Conservation (phyloP, 2,797 vertebrate genomes). For the Danio tinwini region DNA sequence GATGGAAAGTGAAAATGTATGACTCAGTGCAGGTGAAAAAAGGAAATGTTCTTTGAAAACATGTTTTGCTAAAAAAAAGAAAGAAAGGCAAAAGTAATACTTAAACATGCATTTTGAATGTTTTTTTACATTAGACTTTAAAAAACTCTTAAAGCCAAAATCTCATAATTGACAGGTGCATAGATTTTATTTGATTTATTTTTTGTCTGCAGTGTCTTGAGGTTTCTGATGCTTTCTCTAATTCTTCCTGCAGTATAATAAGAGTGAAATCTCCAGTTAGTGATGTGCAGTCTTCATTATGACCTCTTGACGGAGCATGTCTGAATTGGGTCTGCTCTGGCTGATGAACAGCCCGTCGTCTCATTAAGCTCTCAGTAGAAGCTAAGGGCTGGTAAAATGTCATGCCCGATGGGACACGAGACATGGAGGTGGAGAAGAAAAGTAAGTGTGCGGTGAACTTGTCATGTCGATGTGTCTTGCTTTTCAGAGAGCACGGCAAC, state of each 20-base stretch:
- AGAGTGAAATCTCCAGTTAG: neutral
- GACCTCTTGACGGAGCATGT: constrained; percentile 2
- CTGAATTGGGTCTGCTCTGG: constrained; percentile 12
- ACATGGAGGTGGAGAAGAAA: neutral
- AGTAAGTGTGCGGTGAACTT: constrained; percentile 16
- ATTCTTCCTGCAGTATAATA: neutral
- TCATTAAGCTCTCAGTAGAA: constrained; percentile 40
- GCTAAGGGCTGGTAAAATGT: constrained; percentile 19
- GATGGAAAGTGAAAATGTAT: too few relatives aligned
- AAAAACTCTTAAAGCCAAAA: too few relatives aligned
- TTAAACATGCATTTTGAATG: too few relatives aligned
- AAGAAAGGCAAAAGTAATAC: too few relatives aligned
- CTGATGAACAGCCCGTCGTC: constrained; percentile 31
- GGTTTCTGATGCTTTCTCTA: neutral
- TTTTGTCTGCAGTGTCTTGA: neutral
- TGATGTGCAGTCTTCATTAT: constrained; percentile 1
- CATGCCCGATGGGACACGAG: constrained; percentile 25
- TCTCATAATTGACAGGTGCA: too few relatives aligned
- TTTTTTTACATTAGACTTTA: too few relatives aligned
- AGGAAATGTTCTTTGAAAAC: too few relatives aligned
- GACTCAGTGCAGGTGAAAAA: too few relatives aligned
- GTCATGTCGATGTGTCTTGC: neutral
- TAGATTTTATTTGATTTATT: too few relatives aligned
- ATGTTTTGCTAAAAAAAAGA: too few relatives aligned
- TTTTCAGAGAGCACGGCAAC: constrained; percentile 25